Evolutionary conservation across 2,888 invertebrate species (phyloP), one percentile per base, ranked within the genome.

Genomic region (Plebejus anna): DNA sequence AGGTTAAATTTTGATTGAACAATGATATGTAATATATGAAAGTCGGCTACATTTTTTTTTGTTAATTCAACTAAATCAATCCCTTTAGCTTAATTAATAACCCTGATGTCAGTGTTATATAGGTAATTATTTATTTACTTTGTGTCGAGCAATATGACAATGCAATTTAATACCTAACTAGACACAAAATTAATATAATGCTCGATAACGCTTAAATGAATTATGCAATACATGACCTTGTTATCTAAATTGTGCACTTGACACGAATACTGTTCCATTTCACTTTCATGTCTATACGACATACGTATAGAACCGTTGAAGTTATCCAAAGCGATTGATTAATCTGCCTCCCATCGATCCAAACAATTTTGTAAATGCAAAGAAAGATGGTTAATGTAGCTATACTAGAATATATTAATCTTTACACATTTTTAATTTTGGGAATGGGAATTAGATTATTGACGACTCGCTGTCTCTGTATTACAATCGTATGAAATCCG

Each of bases 221-320:
- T 93, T 91, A 90, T 91, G 91, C 90, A 92, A 90, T 86, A 84
- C 84, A 84, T 91, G 91, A 90, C 93, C 93, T 92, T 92, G 91
- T 91, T 90, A 93, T 91, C 92, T 92, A 92, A 91, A 92, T 92
- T 89, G 91, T 92, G 91, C 91, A 93, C 93, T 93, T 93, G 93
- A 93, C 93, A 92, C 90, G 88, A 91, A 92, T 92, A 89, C 89
- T 90, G 91, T 88, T 90, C 90, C 91, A 91, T 92, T 92, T 93
- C 91, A 93, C 93, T 92, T 92, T 93, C 91, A 90, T 91, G 89
- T 88, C 87, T 87, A 16, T 73, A 22, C 22, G 22, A 22, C 22
- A 22, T 22, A 72, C 47, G 28, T 32, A 28, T 11, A 13, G 66
- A 66, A 36, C 16, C 32, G 66, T 32, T 66, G 85, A 87, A 87